phyloP scores from a whole-genome alignment of 2,113 vertebrate genomes.

The Ramphastos sulfuratus region DNA sequence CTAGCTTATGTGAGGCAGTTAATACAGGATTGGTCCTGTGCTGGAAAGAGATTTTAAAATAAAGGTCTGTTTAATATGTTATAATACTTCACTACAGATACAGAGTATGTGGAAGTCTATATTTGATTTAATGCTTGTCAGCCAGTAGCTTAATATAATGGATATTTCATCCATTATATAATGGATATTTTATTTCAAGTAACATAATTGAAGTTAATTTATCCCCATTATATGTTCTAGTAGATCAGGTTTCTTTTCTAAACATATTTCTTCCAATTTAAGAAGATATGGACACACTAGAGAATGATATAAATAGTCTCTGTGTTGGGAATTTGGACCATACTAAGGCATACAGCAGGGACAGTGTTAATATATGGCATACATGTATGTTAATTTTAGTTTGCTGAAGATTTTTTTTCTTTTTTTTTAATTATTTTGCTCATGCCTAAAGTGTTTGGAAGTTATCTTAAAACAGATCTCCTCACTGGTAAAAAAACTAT shows the following conservation, averaged over 20 bases:
- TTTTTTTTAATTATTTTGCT: constrained; percentile 34
- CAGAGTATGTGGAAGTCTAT: constrained; percentile 59
- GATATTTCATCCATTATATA: constrained; percentile 71
- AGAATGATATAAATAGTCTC: constrained; percentile 67
- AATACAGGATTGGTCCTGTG: constrained; percentile 10
- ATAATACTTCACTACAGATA: constrained; percentile 58
- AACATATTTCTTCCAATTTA: constrained; percentile 69
- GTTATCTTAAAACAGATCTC: constrained; percentile 27
- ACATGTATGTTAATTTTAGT: constrained; percentile 63
- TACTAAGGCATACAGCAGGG: constrained; percentile 46
- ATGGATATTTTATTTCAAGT: constrained; percentile 72
- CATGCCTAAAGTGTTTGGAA: constrained; percentile 33
- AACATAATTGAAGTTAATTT: constrained; percentile 65
- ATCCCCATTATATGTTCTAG: constrained; percentile 62
- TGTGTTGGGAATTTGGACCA: constrained; percentile 56
- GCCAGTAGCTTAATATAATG: constrained; percentile 66
- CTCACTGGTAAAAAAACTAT: background rate
- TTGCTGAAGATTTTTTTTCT: background rate
- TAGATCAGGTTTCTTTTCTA: constrained; percentile 65
- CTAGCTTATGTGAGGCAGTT: background rate
- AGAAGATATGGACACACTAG: constrained; percentile 50
- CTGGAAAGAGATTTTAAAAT: constrained; percentile 57
- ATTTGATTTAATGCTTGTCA: constrained; percentile 67
- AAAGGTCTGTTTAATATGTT: constrained; percentile 48
- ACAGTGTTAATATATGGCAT: constrained; percentile 50